These are phyloP conservation scores for Proisotoma minuta DNA, from an alignment of 2,888 invertebrate species.

Conservation along the genomic window DNA sequence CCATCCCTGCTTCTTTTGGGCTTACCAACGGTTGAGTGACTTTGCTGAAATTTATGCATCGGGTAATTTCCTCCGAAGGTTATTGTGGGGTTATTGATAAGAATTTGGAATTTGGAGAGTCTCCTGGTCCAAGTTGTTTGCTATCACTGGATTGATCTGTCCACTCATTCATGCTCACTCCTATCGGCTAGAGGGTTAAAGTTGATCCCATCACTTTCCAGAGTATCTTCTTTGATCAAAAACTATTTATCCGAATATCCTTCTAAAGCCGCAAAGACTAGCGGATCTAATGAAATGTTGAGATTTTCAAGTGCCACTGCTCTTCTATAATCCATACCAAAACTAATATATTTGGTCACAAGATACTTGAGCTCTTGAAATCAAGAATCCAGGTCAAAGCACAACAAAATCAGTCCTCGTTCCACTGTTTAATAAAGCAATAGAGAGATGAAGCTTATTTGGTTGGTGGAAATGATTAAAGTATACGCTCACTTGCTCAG, in stretches of 20 bases:
- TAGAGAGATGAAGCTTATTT: too few species aligned
- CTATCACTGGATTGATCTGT: constrained; percentile 25
- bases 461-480: too few species aligned
- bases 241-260: constrained; percentile 40
- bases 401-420: too few species aligned
- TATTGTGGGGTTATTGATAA: too few species aligned
- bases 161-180: constrained; percentile 21
- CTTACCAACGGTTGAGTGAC: too few species aligned
- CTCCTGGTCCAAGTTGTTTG: constrained; percentile 13
- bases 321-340: background rate
- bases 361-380: too few species aligned
- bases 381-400: too few species aligned
- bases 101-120: constrained; percentile 18
- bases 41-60: constrained; percentile 15
- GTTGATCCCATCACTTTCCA: constrained; percentile 39
- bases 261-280: constrained; percentile 23
- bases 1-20: too few species aligned
- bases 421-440: too few species aligned
- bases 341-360: too few species aligned
- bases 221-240: constrained; percentile 35
- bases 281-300: constrained; percentile 40
- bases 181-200: constrained; percentile 24
- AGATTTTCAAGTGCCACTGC: background rate
- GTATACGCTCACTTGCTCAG: too few species aligned
- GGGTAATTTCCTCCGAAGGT: constrained; percentile 16